Percentiles rank a stretch among this genome's conserved stretches.
phyloP scores from a whole-genome alignment of 1,140 invertebrate species.

The Callitettix versicolor region DNA sequence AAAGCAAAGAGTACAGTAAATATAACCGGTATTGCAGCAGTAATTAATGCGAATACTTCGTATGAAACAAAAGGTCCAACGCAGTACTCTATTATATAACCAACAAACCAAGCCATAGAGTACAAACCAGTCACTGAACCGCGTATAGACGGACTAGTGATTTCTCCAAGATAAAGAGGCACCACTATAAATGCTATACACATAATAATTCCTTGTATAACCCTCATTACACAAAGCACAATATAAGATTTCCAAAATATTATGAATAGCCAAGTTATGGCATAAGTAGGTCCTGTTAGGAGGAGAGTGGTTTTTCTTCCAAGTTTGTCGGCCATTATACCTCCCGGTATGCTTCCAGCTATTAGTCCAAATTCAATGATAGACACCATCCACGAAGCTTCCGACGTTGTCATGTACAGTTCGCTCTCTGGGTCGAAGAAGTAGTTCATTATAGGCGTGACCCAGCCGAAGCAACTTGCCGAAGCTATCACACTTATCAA shows the following conservation, averaged over 20 bases:
- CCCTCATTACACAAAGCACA: slow-evolving; percentile 16
- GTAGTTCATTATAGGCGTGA: slow-evolving; percentile 44
- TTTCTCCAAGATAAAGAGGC: slow-evolving; percentile 69
- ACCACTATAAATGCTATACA: too few species aligned
- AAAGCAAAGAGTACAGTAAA: too few species aligned
- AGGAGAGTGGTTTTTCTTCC: slow-evolving; percentile 19
- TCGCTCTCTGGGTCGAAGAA: slow-evolving; percentile 35
- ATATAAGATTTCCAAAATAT: too few species aligned
- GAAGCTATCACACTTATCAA: too few species aligned
- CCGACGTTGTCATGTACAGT: slow-evolving; percentile 40
- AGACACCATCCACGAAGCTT: slow-evolving; percentile 53
- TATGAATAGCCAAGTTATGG: not conserved
- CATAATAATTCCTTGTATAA: too few species aligned
- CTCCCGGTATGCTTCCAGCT: slow-evolving; percentile 29
- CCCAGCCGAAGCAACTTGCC: slow-evolving; percentile 39
- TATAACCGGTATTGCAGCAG: too few species aligned
- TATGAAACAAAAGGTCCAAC: too few species aligned
- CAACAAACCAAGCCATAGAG: slow-evolving; percentile 62
- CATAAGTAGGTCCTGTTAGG: not conserved
- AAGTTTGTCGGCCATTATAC: slow-evolving; percentile 21
- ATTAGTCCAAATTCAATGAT: slow-evolving; percentile 40
- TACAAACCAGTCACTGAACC: too few species aligned
- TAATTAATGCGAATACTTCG: too few species aligned
- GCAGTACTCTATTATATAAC: too few species aligned
- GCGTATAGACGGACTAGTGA: too few species aligned